Base-by-base conservation (phyloP, 2,888 invertebrate genomes). In the Amphipyra berbera region DNA sequence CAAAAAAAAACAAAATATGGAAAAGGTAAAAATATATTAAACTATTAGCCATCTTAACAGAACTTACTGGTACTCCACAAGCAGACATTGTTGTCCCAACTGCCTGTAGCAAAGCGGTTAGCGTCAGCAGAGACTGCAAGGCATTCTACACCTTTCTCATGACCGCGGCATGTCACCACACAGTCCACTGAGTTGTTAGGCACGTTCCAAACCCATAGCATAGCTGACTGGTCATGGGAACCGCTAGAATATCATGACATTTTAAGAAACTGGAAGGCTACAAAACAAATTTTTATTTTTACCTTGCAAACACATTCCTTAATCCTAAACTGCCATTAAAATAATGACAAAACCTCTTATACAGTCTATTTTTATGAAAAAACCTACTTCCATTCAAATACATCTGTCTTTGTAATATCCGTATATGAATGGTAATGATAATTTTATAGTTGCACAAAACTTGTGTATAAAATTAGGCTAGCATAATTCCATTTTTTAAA, bases 11-110 rank as follows among this genome's bases (percentile, higher is more conserved):
- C 21, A 30, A 13, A 27, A 35, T 40, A 13, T 13, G 5, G 5
- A 40, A 3, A 60, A 45, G 37, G 33, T 41, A 54, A 50, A 38
- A 49, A 27, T 7, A 6, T 7, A 30, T 30, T 30, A 30, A 6
- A 30, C 21, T 42, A 40, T 1, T 40, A 13, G 1, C 13, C 7
- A n/a, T 12, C n/a, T 4, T 3, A 9, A 13, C 13, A 5, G 13
- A 27, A 48, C 94, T 92, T 89, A 96, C 96, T 96, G 14, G 97
- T 95, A 54, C 98, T 98, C 99, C 99, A 99, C 71, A 99, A 95
- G 90, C 98, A 98, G 7, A 99, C 91, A 95, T 97, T 97, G 42
- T 97, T 97, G 86, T 99, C 99, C 98, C 98, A 99, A 47, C 98
- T 97, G 33, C 98, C 99, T 6, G 98, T 98, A 6, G 97, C 98